Conservation (phyloP, 2,113 vertebrate genomes). For the Dinomys branickii region DNA sequence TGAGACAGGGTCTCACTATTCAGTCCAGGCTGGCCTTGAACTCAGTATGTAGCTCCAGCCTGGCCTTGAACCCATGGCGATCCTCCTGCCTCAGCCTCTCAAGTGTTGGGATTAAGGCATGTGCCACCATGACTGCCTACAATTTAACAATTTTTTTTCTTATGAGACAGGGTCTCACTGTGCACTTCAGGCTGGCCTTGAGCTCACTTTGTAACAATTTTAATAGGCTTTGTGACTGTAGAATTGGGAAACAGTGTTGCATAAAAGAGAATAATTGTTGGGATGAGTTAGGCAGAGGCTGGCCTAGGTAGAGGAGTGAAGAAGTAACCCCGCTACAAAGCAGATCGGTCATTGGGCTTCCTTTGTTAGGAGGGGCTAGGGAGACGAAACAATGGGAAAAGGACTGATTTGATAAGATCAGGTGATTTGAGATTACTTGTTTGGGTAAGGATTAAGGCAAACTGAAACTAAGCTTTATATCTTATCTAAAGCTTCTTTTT, state of each 20-base stretch:
- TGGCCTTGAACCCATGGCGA: not conserved
- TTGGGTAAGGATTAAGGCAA: not conserved
- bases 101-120: too few relatives aligned
- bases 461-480: not conserved
- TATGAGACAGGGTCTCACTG: too few relatives aligned
- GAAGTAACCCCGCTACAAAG: not conserved
- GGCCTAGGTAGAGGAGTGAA: not conserved
- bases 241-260: not conserved
- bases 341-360: not conserved
- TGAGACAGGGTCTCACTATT: not conserved
- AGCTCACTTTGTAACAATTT: not conserved
- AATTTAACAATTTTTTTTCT: not conserved
- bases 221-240: not conserved
- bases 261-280: not conserved
- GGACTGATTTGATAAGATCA: not conserved
- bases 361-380: not conserved
- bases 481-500: too few relatives aligned
- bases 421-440: not conserved
- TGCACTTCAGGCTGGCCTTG: too few relatives aligned
- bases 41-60: not conserved
- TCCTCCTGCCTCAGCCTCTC: not conserved
- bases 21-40: not conserved
- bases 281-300: not conserved
- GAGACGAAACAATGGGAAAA: not conserved
- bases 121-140: not conserved